Evolutionary conservation across 2,113 vertebrate genomes (phyloP), one percentile per base, ranked within the genome.

Genomic region (Camelus dromedarius): DNA sequence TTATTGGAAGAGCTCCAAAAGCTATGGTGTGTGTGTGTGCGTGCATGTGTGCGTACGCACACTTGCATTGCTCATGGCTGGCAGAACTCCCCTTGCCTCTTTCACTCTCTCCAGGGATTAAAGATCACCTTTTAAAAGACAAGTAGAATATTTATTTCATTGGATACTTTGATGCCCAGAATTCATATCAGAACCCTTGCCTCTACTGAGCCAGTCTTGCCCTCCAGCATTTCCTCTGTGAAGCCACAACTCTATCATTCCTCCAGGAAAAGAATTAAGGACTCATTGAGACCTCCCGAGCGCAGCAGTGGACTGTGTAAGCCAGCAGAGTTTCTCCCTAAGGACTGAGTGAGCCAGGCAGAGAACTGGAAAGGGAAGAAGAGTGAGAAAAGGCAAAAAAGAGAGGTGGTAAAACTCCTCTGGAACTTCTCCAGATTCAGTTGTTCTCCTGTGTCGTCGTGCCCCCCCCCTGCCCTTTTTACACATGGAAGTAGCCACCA

Each of bases 181-280:
- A 85, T 96, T 84, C 38, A 5, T 72, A 93, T 67, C 79, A 92
- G 75, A 89, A 72, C 30, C 3, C 28, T 87, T 92, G 48, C 50
- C 93, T 82, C 83, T 42, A 12, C 16, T 85, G 81, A 93, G 46
- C 67, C 50, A 79, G 7, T 87, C 56, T 95, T 80, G 38, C 12
- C n/a, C 83, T 52, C 35, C 46, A 66, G 32, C 66, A 8, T 94
- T 69, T 88, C 66, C 19, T 92, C 75, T 70, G 24, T 24, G 15
- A 77, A 86, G 46, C 38, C 35, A 54, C 73, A 35, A 3, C 16
- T 5, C 58, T 79, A 1, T 75, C 67, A 2, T 62, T 94, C 48
- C 70, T 77, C 48, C 24, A 64, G 67, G 28, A 87, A 70, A 30
- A 92, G 60, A 84, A 22, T 46, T 24, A 22, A 26, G 5, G 48